Percentiles rank a stretch among this genome's conserved stretches.
Evolutionary conservation across 2,797 vertebrate species (phyloP).

Genomic region (Galagoides demidoff): DNA sequence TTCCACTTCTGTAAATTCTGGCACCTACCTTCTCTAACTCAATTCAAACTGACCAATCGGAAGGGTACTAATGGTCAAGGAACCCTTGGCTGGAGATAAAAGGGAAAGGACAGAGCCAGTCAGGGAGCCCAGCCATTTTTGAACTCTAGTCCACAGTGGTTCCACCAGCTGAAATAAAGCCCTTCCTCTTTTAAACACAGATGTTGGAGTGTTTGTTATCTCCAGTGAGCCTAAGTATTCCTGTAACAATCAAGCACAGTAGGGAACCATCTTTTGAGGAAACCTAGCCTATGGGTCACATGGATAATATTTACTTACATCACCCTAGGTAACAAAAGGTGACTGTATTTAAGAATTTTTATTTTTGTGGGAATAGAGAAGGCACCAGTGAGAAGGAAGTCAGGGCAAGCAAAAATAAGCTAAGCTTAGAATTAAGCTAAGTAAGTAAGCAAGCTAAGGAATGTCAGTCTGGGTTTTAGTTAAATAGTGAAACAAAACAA

Average conservation of each 20-base stretch:
- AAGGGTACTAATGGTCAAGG: too few species aligned
- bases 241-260: neutral
- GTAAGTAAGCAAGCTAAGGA: neutral
- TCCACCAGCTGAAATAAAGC: too few species aligned
- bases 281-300: neutral
- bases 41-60: too few species aligned
- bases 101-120: too few species aligned
- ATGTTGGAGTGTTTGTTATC: too few species aligned
- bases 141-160: too few species aligned
- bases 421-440: conserved; percentile 15
- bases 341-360: neutral
- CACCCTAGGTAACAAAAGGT: neutral
- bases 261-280: neutral
- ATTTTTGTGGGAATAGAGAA: neutral
- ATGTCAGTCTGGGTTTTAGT: conserved; percentile 8
- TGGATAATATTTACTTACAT: neutral
- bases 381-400: neutral
- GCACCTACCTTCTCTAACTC: too few species aligned
- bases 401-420: neutral
- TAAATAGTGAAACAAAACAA: conserved; percentile 24
- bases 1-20: too few species aligned
- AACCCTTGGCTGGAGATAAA: too few species aligned
- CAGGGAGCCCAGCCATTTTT: too few species aligned
- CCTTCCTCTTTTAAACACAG: too few species aligned
- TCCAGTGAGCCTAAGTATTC: too few species aligned